Conservation (phyloP, 2,888 invertebrate genomes). For the Parelbella ahira region DNA sequence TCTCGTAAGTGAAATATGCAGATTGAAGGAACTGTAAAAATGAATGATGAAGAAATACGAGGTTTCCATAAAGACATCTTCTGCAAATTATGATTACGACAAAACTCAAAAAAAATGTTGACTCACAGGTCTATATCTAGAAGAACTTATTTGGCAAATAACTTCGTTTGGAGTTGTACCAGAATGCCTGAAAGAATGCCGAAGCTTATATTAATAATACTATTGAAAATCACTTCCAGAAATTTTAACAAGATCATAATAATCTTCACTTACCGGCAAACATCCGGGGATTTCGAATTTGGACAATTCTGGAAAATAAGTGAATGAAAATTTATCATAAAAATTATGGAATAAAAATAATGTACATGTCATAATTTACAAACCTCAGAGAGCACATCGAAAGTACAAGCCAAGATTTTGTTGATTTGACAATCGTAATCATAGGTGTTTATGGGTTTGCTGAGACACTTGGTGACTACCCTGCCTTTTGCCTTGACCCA, state of each 20-base stretch:
- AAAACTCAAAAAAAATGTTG: no score
- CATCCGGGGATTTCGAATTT: slow-evolving; percentile 44
- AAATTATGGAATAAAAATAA: no score
- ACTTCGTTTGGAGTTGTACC: slow-evolving; percentile 33
- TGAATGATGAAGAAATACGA: no score
- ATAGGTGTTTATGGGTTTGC: slow-evolving; percentile 41
- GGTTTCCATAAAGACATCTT: no score
- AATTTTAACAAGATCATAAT: no score
- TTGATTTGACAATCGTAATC: slow-evolving; percentile 57
- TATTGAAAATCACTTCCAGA: no score
- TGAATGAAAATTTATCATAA: no score
- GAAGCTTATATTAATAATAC: no score
- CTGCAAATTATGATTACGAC: no score
- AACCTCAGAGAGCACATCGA: slow-evolving; percentile 67
- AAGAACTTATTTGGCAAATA: slow-evolving; percentile 62
- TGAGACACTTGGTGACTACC: slow-evolving; percentile 57
- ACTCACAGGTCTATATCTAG: slow-evolving; percentile 61
- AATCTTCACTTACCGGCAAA: slow-evolving; percentile 59
- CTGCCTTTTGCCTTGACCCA: slow-evolving; percentile 59
- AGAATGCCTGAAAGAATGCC: slow-evolving; percentile 48
- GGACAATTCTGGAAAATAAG: slow-evolving; percentile 65
- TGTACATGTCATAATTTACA: slow-evolving; percentile 12
- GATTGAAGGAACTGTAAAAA: no score
- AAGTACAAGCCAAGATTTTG: slow-evolving; percentile 54
- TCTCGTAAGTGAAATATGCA: no score